Base-by-base conservation (phyloP, 2,797 vertebrate species). In the Acipenser oxyrinchus region DNA sequence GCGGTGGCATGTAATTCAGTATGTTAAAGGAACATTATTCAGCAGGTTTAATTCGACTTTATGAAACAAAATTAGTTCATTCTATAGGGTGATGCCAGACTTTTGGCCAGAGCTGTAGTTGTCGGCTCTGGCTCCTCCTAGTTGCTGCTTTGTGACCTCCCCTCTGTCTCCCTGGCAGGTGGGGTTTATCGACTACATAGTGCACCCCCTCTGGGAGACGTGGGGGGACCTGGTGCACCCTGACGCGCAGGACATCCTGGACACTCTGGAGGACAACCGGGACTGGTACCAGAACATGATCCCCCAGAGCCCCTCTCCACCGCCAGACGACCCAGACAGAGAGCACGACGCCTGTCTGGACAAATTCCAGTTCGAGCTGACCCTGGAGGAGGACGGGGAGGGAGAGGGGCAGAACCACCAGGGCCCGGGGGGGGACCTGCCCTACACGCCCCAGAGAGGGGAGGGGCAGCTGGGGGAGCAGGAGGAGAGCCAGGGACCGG, bases 161-260 rank as follows among this genome's bases (percentile, higher is more conserved):
- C 6, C 10, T 37, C 12, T 55, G 23, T 50, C 6, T 49, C 13
- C 9, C 51, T 2, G 64, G 8, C 77, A 97, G 95, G 94, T 97
- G 84, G 95, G 95, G 67, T 97, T 97, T 77, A 95, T 97, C 6
- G 95, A 97, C 84, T 97, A 95, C 80, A 95, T 96, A 1, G 95
- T 95, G 55, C 95, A 95, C 73, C 95, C 95, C 0, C 73, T 97
- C 75, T 96, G 95, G 95, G 95, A 97, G 83, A 95, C 95, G 0
- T 97, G 95, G 95, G 91, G 93, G 0, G 95, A 97, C 80, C 83
- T 97, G 50, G 95, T 97, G 71, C 92, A 95, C 69, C 95, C 95
- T 0, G 94, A 95, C 1, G 95, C 94, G 69, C 95, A 95, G 82
- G 94, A 96, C 66, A 95, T 95, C 80, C 77, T 97, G 74, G 94